Percentiles rank a stretch among this genome's conserved stretches.
Evolutionary conservation across 2,888 invertebrate genomes (phyloP).

Genomic region (Lutraria lutraria): DNA sequence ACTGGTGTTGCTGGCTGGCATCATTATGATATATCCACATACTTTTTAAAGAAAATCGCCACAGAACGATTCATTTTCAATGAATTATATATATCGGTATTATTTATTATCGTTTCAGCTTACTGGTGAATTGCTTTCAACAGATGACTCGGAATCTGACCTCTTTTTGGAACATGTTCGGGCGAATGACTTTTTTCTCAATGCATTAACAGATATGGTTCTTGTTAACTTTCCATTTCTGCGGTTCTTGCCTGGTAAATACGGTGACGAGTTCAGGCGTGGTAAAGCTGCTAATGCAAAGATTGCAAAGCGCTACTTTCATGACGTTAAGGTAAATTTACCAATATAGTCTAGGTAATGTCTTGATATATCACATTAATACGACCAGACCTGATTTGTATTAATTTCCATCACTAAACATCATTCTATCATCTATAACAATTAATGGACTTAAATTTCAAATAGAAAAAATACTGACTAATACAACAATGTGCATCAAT

Average conservation of each 20-base stretch:
- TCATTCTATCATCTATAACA: no score
- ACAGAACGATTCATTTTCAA: no score
- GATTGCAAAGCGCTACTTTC: neutral
- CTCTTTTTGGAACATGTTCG: neutral
- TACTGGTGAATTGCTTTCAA: neutral
- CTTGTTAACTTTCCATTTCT: neutral
- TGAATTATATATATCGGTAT: no score
- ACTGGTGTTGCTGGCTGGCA: no score
- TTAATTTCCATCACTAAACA: no score
- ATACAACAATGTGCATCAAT: no score
- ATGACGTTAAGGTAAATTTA: neutral
- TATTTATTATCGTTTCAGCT: neutral
- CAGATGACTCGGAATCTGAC: neutral
- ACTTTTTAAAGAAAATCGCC: neutral
- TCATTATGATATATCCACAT: no score
- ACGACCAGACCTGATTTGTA: no score
- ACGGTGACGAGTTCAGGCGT: neutral
- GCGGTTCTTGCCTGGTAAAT: neutral
- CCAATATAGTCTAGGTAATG: no score
- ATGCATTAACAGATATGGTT: neutral
- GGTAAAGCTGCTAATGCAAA: neutral
- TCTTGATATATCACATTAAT: no score
- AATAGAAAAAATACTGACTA: no score
- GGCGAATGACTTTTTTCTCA: neutral
- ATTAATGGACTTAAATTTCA: no score